Percentiles rank a stretch among this genome's conserved stretches.
These are phyloP conservation scores for Neogale vison DNA, from an alignment of 2,113 vertebrate genomes.

Conservation along the genomic window DNA sequence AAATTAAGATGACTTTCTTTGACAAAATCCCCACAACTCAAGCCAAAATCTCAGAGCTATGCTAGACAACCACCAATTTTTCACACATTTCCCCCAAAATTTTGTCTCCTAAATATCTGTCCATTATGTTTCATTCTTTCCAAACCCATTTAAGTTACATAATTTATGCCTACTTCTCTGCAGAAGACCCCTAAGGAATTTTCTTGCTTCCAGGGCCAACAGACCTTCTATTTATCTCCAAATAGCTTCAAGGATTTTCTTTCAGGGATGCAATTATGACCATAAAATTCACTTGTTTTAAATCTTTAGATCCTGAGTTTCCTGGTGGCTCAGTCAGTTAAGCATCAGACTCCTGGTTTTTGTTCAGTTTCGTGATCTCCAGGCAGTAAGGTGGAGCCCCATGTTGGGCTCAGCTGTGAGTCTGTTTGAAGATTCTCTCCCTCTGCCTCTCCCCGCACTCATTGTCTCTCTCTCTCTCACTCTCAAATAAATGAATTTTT, in stretches of 20 bases:
- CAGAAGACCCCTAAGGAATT: neutral
- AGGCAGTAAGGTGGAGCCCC: neutral
- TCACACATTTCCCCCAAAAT: neutral
- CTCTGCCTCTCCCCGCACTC: neutral
- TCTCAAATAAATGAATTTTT: neutral
- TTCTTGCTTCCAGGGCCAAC: rapidly evolving
- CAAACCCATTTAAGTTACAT: neutral
- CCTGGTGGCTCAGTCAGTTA: neutral
- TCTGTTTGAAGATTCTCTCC: neutral
- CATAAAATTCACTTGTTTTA: neutral
- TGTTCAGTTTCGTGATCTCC: neutral
- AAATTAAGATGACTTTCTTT: neutral
- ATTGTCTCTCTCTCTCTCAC: neutral
- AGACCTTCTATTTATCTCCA: neutral
- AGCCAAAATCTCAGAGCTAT: neutral
- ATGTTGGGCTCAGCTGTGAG: neutral
- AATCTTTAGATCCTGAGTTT: neutral
- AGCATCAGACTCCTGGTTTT: neutral
- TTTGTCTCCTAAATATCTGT: neutral
- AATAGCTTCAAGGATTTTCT: neutral
- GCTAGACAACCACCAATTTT: neutral
- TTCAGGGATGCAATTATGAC: neutral
- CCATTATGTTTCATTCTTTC: neutral
- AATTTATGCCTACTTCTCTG: too few relatives aligned
- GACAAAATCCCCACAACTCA: neutral